Percentiles rank a stretch among this genome's conserved stretches.
phyloP scores from a whole-genome alignment of 2,113 vertebrate species.

The Cottus gobio region DNA sequence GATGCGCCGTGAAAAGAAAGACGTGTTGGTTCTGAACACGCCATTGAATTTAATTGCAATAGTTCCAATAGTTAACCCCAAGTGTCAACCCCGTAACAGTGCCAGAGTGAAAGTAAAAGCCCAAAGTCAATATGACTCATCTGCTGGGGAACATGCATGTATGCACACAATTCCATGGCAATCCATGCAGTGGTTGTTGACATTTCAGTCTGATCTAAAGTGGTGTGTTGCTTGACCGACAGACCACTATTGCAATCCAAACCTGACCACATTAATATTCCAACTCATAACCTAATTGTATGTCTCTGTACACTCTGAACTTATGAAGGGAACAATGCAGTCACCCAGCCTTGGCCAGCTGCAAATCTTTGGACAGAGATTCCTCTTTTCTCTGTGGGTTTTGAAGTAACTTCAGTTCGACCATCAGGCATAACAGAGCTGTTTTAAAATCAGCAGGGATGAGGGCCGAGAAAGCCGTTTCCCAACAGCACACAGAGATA shows the following conservation, averaged over 20 bases:
- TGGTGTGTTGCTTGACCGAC: background rate
- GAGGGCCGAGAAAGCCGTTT: constrained; percentile 30
- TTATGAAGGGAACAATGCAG: background rate
- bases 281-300: background rate
- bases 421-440: constrained; percentile 25
- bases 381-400: constrained; percentile 17
- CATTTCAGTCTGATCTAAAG: background rate
- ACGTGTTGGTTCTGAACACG: no score
- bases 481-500: constrained; percentile 35
- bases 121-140: background rate
- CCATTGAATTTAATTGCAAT: background rate
- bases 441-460: constrained; percentile 50
- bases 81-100: background rate
- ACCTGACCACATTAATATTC: background rate
- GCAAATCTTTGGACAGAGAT: constrained; percentile 5
- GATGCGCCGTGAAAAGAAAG: no score
- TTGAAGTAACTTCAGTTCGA: constrained; percentile 30
- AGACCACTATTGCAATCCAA: background rate
- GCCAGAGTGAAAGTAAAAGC: background rate
- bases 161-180: background rate
- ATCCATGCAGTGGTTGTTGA: background rate
- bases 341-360: background rate
- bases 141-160: background rate
- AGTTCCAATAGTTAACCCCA: background rate
- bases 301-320: background rate